Conservation (phyloP, 1,140 invertebrate genomes). For the Drosophila sproati region DNA sequence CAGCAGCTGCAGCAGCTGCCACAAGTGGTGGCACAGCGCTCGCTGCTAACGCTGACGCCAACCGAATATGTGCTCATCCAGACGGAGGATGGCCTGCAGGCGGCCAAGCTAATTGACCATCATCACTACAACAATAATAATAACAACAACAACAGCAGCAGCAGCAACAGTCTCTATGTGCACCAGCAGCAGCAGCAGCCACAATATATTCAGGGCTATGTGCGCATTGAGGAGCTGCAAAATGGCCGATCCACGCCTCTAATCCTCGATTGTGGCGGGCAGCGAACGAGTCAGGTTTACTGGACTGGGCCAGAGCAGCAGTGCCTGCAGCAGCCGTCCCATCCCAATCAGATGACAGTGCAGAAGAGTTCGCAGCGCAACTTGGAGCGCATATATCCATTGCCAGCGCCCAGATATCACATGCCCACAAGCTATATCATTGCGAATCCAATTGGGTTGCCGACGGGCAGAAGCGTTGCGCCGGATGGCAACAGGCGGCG, state of each 20-base stretch:
- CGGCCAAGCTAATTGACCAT: constrained; percentile 65
- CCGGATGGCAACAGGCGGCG: constrained; percentile 36
- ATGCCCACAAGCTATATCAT: constrained; percentile 28
- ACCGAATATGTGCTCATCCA: constrained; percentile 71
- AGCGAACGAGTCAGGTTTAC: constrained; percentile 72
- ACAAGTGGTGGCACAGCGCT: background rate
- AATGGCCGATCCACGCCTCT: constrained; percentile 76
- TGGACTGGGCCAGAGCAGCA: constrained; percentile 62
- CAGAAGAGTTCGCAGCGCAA: constrained; percentile 40
- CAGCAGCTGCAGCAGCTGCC: constrained; percentile 50
- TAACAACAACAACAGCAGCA: constrained; percentile 19
- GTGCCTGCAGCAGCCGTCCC: constrained; percentile 34
- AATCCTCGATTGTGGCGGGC: constrained; percentile 67
- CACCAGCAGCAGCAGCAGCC: constrained; percentile 36
- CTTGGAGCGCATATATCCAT: constrained; percentile 38
- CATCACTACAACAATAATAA: background rate
- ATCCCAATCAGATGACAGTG: constrained; percentile 31
- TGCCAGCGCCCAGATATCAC: constrained; percentile 45
- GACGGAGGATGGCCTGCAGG: constrained; percentile 72
- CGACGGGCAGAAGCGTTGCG: constrained; percentile 29
- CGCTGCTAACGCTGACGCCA: constrained; percentile 36
- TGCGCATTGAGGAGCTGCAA: constrained; percentile 45
- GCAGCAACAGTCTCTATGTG: constrained; percentile 50
- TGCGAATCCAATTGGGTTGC: constrained; percentile 32
- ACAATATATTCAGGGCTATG: constrained; percentile 36